A percentile compares a stretch with the other conserved stretches of the same genome.
Conservation (phyloP, 30 jellyfish, hydroid and myxozoan genomes). For the Chrysaora quinquecirrha region DNA sequence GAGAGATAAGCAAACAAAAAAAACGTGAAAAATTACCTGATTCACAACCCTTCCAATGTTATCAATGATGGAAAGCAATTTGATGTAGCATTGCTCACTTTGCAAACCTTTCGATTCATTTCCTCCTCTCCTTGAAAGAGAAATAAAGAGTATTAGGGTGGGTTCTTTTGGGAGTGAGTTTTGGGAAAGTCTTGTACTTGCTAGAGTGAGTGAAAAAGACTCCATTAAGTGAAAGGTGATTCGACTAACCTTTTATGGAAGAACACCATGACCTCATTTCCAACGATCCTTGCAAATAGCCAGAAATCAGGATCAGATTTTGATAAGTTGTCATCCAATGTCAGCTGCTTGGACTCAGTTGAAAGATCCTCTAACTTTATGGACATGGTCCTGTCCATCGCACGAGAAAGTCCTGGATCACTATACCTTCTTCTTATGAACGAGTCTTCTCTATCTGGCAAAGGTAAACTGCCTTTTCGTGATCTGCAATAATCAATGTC, state of each 20-base stretch:
- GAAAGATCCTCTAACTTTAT: conserved; percentile 30
- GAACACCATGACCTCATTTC: conserved; percentile 64
- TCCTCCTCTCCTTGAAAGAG: conserved; percentile 60
- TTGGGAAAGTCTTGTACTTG: too few relatives aligned
- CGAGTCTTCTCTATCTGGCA: conserved; percentile 1
- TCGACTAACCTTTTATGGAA: conserved; percentile 56
- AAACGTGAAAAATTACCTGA: too few relatives aligned
- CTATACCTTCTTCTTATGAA: conserved; percentile 57
- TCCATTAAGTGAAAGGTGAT: too few relatives aligned
- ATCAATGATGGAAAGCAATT: conserved; percentile 71
- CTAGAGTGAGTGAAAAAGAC: too few relatives aligned
- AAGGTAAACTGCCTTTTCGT: conserved; percentile 61
- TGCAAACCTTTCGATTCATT: conserved; percentile 45
- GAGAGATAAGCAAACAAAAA: too few relatives aligned
- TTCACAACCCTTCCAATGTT: conserved; percentile 89
- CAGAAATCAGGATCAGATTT: conserved; percentile 84
- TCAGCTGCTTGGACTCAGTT: background rate
- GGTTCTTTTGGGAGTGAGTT: too few relatives aligned
- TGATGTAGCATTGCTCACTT: conserved; percentile 67
- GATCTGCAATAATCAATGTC: conserved; percentile 10
- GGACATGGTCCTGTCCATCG: conserved; percentile 14
- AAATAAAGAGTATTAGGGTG: too few relatives aligned
- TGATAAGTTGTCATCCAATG: background rate
- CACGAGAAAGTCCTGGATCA: conserved; percentile 39
- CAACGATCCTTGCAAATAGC: conserved; percentile 76